Evolutionary conservation across 2,113 vertebrate genomes (phyloP).

Genomic region (Numenius arquata): DNA sequence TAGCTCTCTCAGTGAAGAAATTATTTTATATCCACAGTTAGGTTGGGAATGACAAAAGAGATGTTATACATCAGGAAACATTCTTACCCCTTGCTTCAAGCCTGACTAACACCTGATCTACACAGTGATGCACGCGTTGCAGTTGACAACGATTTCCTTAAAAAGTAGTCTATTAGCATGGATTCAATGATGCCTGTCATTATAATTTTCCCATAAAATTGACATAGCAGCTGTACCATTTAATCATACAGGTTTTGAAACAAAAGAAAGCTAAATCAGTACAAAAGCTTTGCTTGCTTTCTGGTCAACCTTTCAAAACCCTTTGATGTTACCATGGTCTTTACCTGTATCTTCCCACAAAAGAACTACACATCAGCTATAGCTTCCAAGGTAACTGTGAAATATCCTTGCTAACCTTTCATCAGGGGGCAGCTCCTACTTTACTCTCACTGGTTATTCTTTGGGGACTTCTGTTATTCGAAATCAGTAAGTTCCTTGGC

Average conservation of each 20-base stretch:
- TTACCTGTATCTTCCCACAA: not conserved
- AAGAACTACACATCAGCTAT: rapidly evolving
- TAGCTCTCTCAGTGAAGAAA: not conserved
- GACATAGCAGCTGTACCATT: not conserved
- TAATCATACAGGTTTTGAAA: not conserved
- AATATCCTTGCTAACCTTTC: not conserved
- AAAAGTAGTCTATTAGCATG: not conserved
- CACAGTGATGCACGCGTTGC: not conserved
- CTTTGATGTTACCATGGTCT: not conserved
- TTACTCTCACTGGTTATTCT: not conserved
- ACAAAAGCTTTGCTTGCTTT: not conserved
- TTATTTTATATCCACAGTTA: not conserved
- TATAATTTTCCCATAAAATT: not conserved
- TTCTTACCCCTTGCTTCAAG: not conserved
- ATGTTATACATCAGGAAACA: not conserved
- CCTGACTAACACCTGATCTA: not conserved
- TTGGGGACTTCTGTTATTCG: rapidly evolving
- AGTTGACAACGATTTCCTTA: not conserved
- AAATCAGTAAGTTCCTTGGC: not conserved
- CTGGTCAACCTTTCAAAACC: not conserved
- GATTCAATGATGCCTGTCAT: not conserved
- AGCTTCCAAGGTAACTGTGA: not conserved
- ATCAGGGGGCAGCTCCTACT: not conserved
- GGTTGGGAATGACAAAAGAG: not conserved
- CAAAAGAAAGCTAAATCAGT: not conserved